Evolutionary conservation across 2,797 vertebrate genomes (phyloP).

Genomic region (Rousettus madagascariensis): DNA sequence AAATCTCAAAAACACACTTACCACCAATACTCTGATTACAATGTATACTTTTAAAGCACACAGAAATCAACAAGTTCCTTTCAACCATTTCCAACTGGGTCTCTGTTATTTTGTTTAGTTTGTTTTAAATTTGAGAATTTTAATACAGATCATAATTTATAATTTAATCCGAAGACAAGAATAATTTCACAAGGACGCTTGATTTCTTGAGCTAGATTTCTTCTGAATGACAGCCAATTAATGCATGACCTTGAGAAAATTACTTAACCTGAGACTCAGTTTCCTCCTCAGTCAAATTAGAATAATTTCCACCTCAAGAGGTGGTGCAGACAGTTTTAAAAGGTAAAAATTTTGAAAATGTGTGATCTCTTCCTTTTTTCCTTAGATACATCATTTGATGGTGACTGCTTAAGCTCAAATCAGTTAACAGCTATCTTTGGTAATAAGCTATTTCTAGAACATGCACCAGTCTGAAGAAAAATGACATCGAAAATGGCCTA

Average conservation of each 20-base stretch:
- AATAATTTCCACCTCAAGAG: not conserved
- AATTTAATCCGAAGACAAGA: not conserved
- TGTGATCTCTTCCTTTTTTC: not conserved
- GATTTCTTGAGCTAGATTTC: not conserved
- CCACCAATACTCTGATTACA: constrained; percentile 78
- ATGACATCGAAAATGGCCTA: not conserved
- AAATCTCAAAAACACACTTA: constrained; percentile 82
- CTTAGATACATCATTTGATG: not conserved
- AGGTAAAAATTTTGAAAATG: not conserved
- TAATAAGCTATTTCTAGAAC: constrained; percentile 8
- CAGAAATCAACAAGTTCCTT: constrained; percentile 58
- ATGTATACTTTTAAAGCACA: constrained; percentile 62
- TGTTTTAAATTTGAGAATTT: not conserved
- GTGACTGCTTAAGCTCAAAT: not conserved
- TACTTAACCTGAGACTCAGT: not conserved
- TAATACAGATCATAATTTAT: constrained; percentile 13
- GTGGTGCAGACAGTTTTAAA: not conserved
- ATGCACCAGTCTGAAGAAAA: constrained; percentile 43
- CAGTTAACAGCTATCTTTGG: not conserved
- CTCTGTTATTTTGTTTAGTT: not conserved
- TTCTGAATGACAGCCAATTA: not conserved
- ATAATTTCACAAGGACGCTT: not conserved
- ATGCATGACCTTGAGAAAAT: not conserved
- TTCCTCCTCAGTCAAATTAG: not conserved
- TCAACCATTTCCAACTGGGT: constrained; percentile 54